Percentiles rank a stretch among this genome's conserved stretches.
phyloP scores from a whole-genome alignment of 2,797 vertebrate species.

The Heterohyrax brucei region DNA sequence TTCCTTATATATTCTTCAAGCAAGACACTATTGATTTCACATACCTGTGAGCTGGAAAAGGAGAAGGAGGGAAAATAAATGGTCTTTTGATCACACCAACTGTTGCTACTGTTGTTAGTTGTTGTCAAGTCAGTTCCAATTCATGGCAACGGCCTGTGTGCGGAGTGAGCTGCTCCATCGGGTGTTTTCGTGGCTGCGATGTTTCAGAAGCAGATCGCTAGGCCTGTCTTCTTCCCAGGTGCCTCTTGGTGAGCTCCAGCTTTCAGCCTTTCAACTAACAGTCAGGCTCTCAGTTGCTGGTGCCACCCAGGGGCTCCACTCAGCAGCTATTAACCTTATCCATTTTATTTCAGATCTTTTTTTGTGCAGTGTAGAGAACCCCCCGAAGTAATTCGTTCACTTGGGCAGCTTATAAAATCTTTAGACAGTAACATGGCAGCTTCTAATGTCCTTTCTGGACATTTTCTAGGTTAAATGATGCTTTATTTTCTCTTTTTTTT shows the following conservation, averaged over 20 bases:
- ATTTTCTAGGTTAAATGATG: constrained; percentile 3
- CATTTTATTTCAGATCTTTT: constrained; percentile 21
- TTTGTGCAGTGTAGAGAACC: not conserved
- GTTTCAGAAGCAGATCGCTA: not conserved
- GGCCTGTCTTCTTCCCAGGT: not conserved
- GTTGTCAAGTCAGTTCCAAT: not conserved
- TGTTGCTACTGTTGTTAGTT: not conserved
- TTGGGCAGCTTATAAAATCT: not conserved
- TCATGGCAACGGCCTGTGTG: not conserved
- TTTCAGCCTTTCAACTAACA: not conserved
- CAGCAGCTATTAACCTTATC: not conserved
- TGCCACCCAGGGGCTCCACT: not conserved
- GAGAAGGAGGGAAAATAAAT: not conserved
- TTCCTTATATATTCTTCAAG: constrained; percentile 61
- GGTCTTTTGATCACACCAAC: not conserved
- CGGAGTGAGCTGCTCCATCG: not conserved
- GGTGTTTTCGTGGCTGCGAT: not conserved
- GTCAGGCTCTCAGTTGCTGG: not conserved
- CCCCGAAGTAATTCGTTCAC: not conserved
- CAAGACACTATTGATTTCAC: not conserved
- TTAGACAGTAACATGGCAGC: not conserved
- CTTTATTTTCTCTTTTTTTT: constrained; percentile 29
- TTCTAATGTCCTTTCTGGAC: constrained; percentile 70
- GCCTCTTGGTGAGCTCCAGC: not conserved
- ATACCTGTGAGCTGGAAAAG: constrained; percentile 11